Percentiles rank a stretch among this genome's conserved stretches.
These are phyloP conservation scores for Sphinx pinastri DNA, from an alignment of 2,888 invertebrate genomes.

Conservation along the genomic window DNA sequence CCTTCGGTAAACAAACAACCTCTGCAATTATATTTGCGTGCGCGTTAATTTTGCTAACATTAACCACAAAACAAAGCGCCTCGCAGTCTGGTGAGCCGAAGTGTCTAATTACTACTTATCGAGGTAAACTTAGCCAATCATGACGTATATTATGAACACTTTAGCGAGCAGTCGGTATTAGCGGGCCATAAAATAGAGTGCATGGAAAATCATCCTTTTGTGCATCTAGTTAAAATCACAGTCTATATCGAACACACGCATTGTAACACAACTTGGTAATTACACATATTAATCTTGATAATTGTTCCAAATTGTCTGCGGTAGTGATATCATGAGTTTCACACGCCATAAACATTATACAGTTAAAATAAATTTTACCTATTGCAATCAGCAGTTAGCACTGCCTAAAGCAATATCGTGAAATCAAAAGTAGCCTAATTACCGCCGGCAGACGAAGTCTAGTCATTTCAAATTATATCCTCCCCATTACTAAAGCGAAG, in stretches of 20 bases:
- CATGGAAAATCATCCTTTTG: conserved; percentile 39
- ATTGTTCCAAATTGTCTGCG: conserved; percentile 61
- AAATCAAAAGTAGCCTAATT: conserved; percentile 18
- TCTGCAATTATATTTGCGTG: conserved; percentile 22
- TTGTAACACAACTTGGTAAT: conserved; percentile 51
- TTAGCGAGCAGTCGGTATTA: conserved; percentile 39
- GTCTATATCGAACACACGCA: conserved; percentile 34
- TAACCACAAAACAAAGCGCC: conserved; percentile 51
- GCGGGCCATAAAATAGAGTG: conserved; percentile 49
- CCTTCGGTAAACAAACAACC: conserved; percentile 14
- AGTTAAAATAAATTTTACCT: conserved; percentile 39
- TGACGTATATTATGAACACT: conserved; percentile 35
- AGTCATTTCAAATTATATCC: conserved; percentile 20
- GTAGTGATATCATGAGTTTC: conserved; percentile 72
- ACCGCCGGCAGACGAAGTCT: conserved; percentile 6
- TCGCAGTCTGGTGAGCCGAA: conserved; percentile 54
- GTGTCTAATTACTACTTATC: conserved; percentile 41
- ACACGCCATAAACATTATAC: conserved; percentile 54
- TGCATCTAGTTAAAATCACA: conserved; percentile 36
- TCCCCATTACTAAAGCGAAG: conserved; percentile 5
- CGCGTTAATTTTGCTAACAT: conserved; percentile 28
- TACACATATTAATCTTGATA: conserved; percentile 61
- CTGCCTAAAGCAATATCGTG: conserved; percentile 25
- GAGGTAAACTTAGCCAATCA: conserved; percentile 41
- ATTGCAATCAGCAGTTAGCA: conserved; percentile 32